These are phyloP conservation scores for Chlorocebus sabaeus DNA, from an alignment of 2,113 vertebrate genomes.

Conservation along the genomic window DNA sequence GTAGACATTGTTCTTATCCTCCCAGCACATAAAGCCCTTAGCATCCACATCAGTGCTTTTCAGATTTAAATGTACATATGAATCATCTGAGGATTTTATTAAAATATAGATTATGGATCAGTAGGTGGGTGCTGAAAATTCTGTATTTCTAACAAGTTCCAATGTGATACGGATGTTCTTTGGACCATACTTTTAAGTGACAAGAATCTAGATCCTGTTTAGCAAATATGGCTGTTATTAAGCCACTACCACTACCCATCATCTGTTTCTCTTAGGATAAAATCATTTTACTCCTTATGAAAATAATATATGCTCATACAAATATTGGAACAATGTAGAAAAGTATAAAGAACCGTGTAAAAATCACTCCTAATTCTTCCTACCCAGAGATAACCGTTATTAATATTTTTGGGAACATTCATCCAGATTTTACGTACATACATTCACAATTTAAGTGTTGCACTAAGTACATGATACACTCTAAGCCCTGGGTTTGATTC, in stretches of 20 bases:
- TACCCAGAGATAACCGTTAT: neutral
- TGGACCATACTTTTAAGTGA: too few species aligned
- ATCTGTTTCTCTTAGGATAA: neutral
- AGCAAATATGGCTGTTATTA: neutral
- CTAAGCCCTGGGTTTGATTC: neutral
- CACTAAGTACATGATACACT: neutral
- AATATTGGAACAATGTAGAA: neutral
- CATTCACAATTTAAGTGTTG: neutral
- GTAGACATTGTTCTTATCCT: too few species aligned
- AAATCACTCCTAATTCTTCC: neutral
- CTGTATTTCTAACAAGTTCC: too few species aligned
- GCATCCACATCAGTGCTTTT: too few species aligned
- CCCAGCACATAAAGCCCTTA: too few species aligned
- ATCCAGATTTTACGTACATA: neutral
- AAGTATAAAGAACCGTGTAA: neutral
- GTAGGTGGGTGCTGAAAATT: too few species aligned
- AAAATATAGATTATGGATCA: too few species aligned
- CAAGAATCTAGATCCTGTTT: too few species aligned
- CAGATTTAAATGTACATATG: too few species aligned
- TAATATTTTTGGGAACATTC: neutral
- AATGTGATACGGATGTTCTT: too few species aligned
- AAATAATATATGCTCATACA: constrained; percentile 4
- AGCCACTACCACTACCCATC: neutral
- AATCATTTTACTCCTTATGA: neutral
- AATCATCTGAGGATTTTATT: too few species aligned